Conservation (phyloP, 2,797 vertebrate genomes). For the Falco cherrug region DNA sequence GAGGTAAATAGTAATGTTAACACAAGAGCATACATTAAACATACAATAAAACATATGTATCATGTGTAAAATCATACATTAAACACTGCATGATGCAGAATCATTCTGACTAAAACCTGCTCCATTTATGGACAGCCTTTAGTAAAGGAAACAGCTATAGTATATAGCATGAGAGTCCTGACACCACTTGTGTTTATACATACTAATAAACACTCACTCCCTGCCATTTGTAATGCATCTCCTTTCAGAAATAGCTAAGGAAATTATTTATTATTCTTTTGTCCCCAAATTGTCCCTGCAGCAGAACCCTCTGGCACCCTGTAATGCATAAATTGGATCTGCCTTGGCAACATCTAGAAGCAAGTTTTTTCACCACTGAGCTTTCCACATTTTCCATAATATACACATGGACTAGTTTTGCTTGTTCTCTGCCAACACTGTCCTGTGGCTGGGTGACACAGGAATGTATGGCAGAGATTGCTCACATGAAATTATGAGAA, state of each 20-base stretch:
- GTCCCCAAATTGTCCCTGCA: neutral
- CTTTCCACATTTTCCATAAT: constrained; percentile 33
- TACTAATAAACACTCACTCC: neutral
- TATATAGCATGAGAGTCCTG: constrained; percentile 2
- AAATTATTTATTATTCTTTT: constrained; percentile 18
- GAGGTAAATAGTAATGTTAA: neutral
- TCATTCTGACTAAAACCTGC: neutral
- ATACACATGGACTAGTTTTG: neutral
- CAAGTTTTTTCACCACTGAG: neutral
- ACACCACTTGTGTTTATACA: constrained; percentile 11
- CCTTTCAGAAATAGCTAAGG: neutral
- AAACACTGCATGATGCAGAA: neutral
- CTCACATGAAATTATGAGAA: constrained; percentile 66
- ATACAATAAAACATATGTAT: too few relatives aligned
- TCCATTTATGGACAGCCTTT: constrained; percentile 14
- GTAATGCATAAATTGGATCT: neutral
- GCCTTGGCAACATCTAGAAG: neutral
- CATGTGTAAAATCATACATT: neutral
- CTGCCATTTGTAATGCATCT: neutral
- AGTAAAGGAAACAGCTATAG: neutral
- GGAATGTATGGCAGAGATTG: constrained; percentile 29
- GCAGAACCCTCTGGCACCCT: neutral
- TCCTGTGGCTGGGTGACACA: constrained; percentile 1
- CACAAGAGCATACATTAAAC: neutral
- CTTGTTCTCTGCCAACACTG: neutral